Evolutionary conservation across 2,797 vertebrate genomes (phyloP).

Genomic region (Pseudocheirus occidentalis): DNA sequence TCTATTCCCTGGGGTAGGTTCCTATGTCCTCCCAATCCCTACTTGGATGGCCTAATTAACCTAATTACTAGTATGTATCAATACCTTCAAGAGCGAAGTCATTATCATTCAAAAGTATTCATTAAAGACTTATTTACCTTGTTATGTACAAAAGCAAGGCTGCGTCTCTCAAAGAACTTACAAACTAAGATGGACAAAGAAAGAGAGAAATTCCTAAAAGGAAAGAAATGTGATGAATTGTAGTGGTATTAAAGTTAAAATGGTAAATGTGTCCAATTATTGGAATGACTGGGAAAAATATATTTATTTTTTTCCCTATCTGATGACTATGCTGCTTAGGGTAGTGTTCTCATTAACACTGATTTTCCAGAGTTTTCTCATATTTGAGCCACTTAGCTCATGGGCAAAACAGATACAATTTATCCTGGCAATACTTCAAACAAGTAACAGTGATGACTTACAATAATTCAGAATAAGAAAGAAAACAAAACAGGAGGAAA

Average conservation of each 20-base stretch:
- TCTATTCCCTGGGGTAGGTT: neutral
- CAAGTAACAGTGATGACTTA: neutral
- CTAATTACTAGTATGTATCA: neutral
- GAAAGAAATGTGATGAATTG: neutral
- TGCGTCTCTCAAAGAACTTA: neutral
- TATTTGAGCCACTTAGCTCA: neutral
- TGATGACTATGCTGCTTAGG: neutral
- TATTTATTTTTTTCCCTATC: neutral
- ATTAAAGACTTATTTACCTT: neutral
- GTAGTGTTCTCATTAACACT: neutral
- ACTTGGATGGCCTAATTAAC: neutral
- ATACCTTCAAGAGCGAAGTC: neutral
- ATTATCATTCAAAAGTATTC: neutral
- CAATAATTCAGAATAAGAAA: neutral
- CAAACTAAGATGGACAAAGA: neutral
- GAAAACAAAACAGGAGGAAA: slow-evolving; percentile 22
- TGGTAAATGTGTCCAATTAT: neutral
- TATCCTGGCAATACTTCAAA: neutral
- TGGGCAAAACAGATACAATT: neutral
- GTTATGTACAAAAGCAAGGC: neutral
- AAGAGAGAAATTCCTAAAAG: neutral
- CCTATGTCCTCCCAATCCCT: neutral
- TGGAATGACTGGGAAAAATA: neutral
- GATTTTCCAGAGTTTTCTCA: neutral
- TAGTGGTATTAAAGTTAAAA: neutral